Base-by-base conservation (phyloP, 92 coral and sea anemone species). In the Muricea muricata region DNA sequence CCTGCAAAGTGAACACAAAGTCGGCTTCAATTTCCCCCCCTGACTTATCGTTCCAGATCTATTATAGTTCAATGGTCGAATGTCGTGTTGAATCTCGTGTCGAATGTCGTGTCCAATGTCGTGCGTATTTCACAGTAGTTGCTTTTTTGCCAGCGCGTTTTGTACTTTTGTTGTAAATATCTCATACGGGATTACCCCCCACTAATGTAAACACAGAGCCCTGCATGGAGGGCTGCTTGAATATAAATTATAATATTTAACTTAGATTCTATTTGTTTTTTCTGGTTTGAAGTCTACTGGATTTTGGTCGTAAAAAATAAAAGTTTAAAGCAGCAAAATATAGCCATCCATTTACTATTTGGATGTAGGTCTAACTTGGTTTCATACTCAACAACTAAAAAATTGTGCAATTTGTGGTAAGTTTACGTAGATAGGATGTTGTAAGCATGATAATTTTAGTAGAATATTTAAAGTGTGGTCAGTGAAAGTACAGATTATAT, bases 401-500 rank as follows among this genome's bases (percentile, higher is more conserved):
- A 63, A 63, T 63, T 25, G 30, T 0, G 30, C 15, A 0, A 1
- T 1, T 9, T 63, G 35, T 63, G 35, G 70, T 63, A 63, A 63
- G 70, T 20, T n/a, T n/a, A 28, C 30, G 30, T 10, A 0, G 39
- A 63, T 15, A 63, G 30, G 35, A 63, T 11, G 15, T 63, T 63
- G 70, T 63, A 25, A 63, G 20, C 60, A 52, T 52, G 60, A 52
- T 52, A 23, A 52, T 52, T 52, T 52, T 2, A n/a, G n/a, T n/a
- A n/a, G 18, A 52, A 32, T 63, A 63, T 63, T 63, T 28, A 63
- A 63, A 63, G 70, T 10, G 70, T 63, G 70, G 35, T 63, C 18
- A 29, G 34, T 10, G 29, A 21, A 57, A 63, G 9, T 28, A 3
- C 30, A 63, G n/a, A 14, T 37, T 4, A 9, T n/a, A 29, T 29